A percentile compares a stretch with the other conserved stretches of the same genome.
phyloP scores from a whole-genome alignment of 2,888 invertebrate species.

The Agonopterix alstromeriana region DNA sequence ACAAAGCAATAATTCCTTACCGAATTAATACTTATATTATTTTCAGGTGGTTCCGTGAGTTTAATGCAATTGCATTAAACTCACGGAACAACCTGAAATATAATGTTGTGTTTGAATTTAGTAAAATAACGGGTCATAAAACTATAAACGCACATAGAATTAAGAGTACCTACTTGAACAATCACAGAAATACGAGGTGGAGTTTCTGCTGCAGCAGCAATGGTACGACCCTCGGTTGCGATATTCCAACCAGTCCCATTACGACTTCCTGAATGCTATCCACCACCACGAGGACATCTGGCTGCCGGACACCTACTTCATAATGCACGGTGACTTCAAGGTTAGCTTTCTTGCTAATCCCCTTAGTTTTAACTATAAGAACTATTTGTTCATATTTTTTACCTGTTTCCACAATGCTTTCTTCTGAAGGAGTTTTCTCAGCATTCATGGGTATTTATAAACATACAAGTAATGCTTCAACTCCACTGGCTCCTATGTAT shows the following conservation, averaged over 20 bases:
- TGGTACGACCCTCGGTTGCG: constrained; percentile 94
- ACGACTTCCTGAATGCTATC: constrained; percentile 93
- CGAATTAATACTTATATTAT: too few species aligned
- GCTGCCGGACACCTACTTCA: constrained; percentile 96
- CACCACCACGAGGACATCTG: constrained; percentile 95
- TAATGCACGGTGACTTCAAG: constrained; percentile 97
- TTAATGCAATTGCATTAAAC: not conserved
- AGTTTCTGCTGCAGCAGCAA: constrained; percentile 94
- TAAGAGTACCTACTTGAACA: constrained; percentile 2
- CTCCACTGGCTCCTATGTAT: constrained; percentile 39
- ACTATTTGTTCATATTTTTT: constrained; percentile 26
- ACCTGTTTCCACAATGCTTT: constrained; percentile 56
- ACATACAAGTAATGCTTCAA: constrained; percentile 50
- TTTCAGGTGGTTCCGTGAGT: too few species aligned
- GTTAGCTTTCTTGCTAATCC: constrained; percentile 27
- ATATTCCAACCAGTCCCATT: constrained; percentile 91
- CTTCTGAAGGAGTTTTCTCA: constrained; percentile 59
- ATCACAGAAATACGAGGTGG: constrained; percentile 95
- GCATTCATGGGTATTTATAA: constrained; percentile 60
- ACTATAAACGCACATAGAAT: not conserved
- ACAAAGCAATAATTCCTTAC: too few species aligned
- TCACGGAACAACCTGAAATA: too few species aligned
- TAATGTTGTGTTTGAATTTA: too few species aligned
- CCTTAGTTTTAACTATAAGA: constrained; percentile 1
- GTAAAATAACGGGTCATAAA: too few species aligned